Base-by-base conservation (phyloP, 2,113 vertebrate genomes). In the Hystrix cristata region DNA sequence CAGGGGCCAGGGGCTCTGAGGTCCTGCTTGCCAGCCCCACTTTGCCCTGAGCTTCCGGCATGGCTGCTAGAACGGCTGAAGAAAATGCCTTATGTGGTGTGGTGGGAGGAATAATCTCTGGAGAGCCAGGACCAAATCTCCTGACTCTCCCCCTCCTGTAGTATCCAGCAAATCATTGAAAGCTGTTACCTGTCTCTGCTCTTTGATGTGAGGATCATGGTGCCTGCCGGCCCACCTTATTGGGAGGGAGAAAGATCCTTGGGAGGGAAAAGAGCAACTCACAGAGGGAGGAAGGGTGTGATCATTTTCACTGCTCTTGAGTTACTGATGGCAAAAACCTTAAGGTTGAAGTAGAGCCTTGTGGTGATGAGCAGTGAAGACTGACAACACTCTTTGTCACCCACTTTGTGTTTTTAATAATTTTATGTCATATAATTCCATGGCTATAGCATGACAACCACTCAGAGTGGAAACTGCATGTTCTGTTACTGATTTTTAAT, bases 401-500 rank as follows among this genome's bases (percentile, higher is more conserved):
- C 27, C 0, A 0, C 80, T 34, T 69, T 71, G 59, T 86, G 51
- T 69, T 78, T 96, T 93, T 48, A 83, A 82, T 81, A 34, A 27
- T 67, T 94, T 87, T 53, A 29, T 71, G 3, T 31, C 43, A 14
- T 51, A 16, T 14, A 9, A 81, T 93, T 83, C 31, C 59, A 34
- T 46, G 60, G 34, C 38, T 76, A 19, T 60, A 76, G 59, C 57
- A 38, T 9, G 8, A 34, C 80, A 79, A 46, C 57, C 8, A 69
- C 76, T 88, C 13, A 51, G 64, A 55, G 78, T 46, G 15, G 71
- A 69, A 67, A 51, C 67, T 53, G 60, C 25, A 2, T 19, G 16
- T 29, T 72, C 46, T 53, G 10, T 9, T 60, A 60, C 7, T 71
- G 94, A 83, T 69, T 93, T 95, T 96, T 87, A 76, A 86, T 91